Percentiles rank a stretch among this genome's conserved stretches.
Conservation (phyloP, 2,888 invertebrate species). For the Cyclophora albipunctata region DNA sequence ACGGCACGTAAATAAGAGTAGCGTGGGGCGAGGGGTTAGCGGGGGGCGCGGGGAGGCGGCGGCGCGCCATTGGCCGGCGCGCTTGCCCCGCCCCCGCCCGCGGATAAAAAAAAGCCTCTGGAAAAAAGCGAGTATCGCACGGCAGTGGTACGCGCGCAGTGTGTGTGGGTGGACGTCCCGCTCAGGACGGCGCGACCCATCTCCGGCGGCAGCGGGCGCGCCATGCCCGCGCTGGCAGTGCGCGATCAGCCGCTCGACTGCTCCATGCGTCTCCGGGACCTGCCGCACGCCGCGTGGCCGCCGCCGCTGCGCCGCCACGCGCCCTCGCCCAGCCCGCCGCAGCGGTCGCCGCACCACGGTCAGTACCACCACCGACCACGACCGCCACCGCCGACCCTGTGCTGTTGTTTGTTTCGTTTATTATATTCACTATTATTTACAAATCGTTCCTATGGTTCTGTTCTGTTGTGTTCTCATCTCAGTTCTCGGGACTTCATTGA, state of each 20-base stretch:
- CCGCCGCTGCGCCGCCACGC: constrained; percentile 46
- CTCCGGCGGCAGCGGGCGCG: constrained; percentile 75
- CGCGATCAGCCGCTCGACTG: constrained; percentile 82
- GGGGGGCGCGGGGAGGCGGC: constrained; percentile 25
- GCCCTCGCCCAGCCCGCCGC: constrained; percentile 28
- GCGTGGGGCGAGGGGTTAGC: constrained; percentile 31
- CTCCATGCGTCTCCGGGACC: constrained; percentile 77
- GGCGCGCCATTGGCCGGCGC: constrained; percentile 49
- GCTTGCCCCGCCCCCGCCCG: constrained; percentile 61
- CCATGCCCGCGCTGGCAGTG: constrained; percentile 80
- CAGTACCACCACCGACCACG: constrained; percentile 30
- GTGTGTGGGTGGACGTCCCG: constrained; percentile 58
- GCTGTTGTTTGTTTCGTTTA: neutral
- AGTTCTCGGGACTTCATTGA: neutral
- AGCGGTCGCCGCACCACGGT: constrained; percentile 45
- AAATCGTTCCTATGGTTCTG: too few species aligned
- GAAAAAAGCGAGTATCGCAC: constrained; percentile 57
- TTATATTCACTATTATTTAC: too few species aligned
- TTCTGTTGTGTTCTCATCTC: neutral
- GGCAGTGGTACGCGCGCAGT: constrained; percentile 67
- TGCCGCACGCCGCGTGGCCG: constrained; percentile 49
- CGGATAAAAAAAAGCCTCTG: constrained; percentile 48
- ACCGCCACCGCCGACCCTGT: constrained; percentile 10
- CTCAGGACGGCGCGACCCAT: constrained; percentile 59
- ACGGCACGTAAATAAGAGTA: constrained; percentile 70